These are phyloP conservation scores for Otis tarda DNA, from an alignment of 2,113 vertebrate species.

Conservation along the genomic window DNA sequence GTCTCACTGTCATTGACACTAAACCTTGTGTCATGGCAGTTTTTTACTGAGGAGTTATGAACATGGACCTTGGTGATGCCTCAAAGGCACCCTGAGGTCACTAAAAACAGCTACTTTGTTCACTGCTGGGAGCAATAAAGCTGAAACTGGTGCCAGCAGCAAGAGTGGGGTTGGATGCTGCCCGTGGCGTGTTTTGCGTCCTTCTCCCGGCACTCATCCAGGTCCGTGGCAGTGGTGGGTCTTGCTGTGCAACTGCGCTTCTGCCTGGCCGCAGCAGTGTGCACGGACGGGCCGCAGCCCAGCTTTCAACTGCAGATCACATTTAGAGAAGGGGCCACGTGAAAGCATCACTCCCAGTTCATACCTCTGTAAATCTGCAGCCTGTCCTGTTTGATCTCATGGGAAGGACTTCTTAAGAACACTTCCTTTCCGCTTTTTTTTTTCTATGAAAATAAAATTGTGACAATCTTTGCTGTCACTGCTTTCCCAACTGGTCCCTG, in stretches of 20 bases:
- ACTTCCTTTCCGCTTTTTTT: neutral
- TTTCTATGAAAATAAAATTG: neutral
- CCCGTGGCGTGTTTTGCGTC: fast-evolving
- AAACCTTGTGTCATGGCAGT: neutral
- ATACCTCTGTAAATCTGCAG: neutral
- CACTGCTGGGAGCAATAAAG: neutral
- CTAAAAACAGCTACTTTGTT: fast-evolving
- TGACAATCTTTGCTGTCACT: neutral
- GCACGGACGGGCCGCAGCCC: neutral
- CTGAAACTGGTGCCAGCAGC: neutral
- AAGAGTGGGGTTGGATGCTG: neutral
- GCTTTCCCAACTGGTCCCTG: neutral
- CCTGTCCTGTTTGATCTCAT: neutral
- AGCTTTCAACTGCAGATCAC: neutral
- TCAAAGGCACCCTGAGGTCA: neutral
- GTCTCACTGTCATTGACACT: neutral
- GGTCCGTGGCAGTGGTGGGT: neutral
- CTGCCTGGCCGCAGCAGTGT: neutral
- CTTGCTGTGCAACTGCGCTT: neutral
- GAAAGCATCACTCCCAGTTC: fast-evolving
- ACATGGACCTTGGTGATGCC: neutral
- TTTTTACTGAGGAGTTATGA: neutral
- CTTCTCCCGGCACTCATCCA: neutral
- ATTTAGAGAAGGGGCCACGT: fast-evolving
- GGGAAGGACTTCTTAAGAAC: neutral